Conservation (phyloP, 2,797 vertebrate genomes). For the Hippocampus kuda region DNA sequence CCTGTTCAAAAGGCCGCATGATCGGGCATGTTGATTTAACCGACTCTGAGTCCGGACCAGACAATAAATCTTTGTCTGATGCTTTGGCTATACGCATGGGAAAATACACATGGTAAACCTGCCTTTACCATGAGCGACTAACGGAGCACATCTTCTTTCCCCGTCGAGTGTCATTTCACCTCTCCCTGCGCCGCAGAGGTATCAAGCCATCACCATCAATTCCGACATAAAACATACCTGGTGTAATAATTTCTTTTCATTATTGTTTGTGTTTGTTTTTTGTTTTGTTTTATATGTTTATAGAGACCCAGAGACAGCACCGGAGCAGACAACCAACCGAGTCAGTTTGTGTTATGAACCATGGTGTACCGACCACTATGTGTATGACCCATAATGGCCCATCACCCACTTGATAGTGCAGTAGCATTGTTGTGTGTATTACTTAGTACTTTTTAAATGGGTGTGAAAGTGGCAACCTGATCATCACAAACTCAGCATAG, state of each 20-base stretch:
- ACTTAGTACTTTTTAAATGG: conserved; percentile 61
- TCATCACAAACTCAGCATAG: conserved; percentile 69
- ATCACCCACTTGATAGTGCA: conserved; percentile 71
- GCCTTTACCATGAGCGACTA: conserved; percentile 64
- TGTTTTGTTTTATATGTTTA: conserved; percentile 70
- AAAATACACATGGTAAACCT: conserved; percentile 64
- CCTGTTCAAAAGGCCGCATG: conserved; percentile 50
- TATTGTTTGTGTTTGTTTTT: conserved; percentile 62
- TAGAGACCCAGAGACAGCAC: conserved; percentile 73
- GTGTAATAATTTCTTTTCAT: conserved; percentile 84
- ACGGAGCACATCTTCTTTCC: conserved; percentile 58
- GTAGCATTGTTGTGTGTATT: conserved; percentile 65
- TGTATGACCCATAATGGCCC: conserved; percentile 75
- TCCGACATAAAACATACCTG: conserved; percentile 59
- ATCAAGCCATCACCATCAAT: conserved; percentile 53
- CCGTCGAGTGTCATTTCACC: conserved; percentile 47
- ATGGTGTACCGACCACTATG: conserved; percentile 80
- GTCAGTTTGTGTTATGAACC: conserved; percentile 81
- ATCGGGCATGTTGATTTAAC: conserved; percentile 63
- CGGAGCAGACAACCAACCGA: conserved; percentile 76
- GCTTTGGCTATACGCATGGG: conserved; percentile 62
- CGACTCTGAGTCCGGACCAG: conserved; percentile 42
- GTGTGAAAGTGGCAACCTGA: conserved; percentile 66
- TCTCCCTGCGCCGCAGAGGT: conserved; percentile 37
- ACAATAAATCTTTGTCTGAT: conserved; percentile 42